A percentile compares a stretch with the other conserved stretches of the same genome.
These are phyloP conservation scores for Anodontia alba DNA, from an alignment of 2,888 invertebrate species.

Conservation along the genomic window DNA sequence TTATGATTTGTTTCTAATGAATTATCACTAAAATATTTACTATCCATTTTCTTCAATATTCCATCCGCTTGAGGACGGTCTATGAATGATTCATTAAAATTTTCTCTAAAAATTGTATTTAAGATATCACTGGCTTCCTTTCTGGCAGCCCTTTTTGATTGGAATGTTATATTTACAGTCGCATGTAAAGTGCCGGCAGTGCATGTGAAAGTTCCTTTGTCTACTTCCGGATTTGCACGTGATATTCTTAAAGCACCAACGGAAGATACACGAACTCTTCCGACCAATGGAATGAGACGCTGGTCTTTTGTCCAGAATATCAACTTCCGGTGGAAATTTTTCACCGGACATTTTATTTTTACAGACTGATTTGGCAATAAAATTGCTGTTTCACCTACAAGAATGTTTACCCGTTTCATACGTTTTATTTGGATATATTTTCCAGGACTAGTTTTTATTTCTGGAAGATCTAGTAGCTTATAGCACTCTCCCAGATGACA, in stretches of 20 bases:
- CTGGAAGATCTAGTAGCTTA: slow-evolving; percentile 61
- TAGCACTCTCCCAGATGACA: slow-evolving; percentile 73
- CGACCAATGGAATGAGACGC: slow-evolving; percentile 71
- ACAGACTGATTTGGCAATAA: slow-evolving; percentile 76
- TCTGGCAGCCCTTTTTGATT: slow-evolving; percentile 67
- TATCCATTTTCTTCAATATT: slow-evolving; percentile 48
- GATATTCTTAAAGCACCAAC: slow-evolving; percentile 73
- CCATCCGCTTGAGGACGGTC: slow-evolving; percentile 68
- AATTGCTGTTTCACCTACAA: slow-evolving; percentile 72
- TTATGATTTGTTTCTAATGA: slow-evolving; percentile 27
- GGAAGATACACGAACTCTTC: slow-evolving; percentile 70
- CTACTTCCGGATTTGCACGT: slow-evolving; percentile 70
- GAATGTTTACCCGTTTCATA: slow-evolving; percentile 66
- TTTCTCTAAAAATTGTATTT: slow-evolving; percentile 55
- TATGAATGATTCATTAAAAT: slow-evolving; percentile 54
- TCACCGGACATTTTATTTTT: slow-evolving; percentile 78
- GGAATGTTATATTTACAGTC: slow-evolving; percentile 70
- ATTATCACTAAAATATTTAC: slow-evolving; percentile 46
- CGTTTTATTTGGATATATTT: slow-evolving; percentile 75
- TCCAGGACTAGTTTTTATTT: slow-evolving; percentile 72
- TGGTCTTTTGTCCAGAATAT: slow-evolving; percentile 79
- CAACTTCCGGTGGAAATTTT: slow-evolving; percentile 72
- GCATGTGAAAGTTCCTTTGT: slow-evolving; percentile 75
- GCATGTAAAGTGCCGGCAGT: slow-evolving; percentile 72
- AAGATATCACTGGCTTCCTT: slow-evolving; percentile 63